phyloP scores from a whole-genome alignment of 2,888 invertebrate species.

The Drosophila fulvimacula region DNA sequence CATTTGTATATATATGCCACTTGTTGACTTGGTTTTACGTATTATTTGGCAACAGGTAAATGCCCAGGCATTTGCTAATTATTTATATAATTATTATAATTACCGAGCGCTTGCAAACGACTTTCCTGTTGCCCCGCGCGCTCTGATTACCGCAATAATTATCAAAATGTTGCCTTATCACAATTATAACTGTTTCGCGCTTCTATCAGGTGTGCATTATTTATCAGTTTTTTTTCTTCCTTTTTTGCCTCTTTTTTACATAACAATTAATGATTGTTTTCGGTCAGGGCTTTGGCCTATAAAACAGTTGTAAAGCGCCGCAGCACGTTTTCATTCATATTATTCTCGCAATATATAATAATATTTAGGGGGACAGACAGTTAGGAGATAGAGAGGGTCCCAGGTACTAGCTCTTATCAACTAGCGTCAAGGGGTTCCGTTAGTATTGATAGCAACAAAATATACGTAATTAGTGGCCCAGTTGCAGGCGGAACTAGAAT shows the following conservation, averaged over 20 bases:
- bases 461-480: conserved; percentile 22
- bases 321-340: conserved; percentile 31
- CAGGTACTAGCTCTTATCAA: conserved; percentile 24
- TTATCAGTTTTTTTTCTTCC: neutral
- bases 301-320: conserved; percentile 17
- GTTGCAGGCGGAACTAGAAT: conserved; percentile 2
- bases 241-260: neutral
- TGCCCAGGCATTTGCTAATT: conserved; percentile 14
- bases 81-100: conserved; percentile 21
- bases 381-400: too few relatives aligned
- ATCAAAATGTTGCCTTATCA: conserved; percentile 11
- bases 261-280: conserved; percentile 30
- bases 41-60: conserved; percentile 22
- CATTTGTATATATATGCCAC: conserved; percentile 29
- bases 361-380: too few relatives aligned
- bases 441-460: conserved; percentile 2
- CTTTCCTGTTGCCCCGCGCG: conserved; percentile 23
- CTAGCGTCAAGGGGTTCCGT: conserved; percentile 5
- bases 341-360: neutral
- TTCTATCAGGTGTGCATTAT: conserved; percentile 10
- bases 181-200: conserved; percentile 19
- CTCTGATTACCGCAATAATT: conserved; percentile 22
- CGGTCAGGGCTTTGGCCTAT: conserved; percentile 24
- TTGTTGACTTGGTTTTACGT: conserved; percentile 25
- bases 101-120: too few relatives aligned